phyloP scores from a whole-genome alignment of 2,888 invertebrate species.

The Cenopis cana region DNA sequence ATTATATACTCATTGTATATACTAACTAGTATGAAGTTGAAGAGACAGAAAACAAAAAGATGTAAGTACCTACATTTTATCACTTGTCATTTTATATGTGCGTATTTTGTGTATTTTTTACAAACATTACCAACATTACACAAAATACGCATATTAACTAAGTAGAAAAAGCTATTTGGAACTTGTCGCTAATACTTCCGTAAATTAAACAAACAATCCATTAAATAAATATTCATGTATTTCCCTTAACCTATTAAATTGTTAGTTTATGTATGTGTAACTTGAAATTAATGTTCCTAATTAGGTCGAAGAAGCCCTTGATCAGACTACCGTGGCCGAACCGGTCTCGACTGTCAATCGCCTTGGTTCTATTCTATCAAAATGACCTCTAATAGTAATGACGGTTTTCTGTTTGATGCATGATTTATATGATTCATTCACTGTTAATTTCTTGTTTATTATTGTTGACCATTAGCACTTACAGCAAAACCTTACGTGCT shows the following conservation, averaged over 20 bases:
- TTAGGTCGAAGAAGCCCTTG: constrained; percentile 38
- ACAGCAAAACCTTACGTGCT: too few relatives aligned
- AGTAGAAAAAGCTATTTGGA: neutral
- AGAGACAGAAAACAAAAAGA: neutral
- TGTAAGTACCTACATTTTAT: too few relatives aligned
- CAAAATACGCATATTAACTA: neutral
- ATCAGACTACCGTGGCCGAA: constrained; percentile 23
- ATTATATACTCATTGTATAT: neutral
- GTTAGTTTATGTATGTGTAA: constrained; percentile 41
- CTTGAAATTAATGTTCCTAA: constrained; percentile 35
- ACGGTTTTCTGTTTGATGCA: constrained; percentile 19
- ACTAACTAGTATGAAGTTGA: neutral
- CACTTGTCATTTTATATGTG: too few relatives aligned
- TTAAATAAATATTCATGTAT: constrained; percentile 14
- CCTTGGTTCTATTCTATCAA: constrained; percentile 31
- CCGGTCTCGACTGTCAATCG: constrained; percentile 33
- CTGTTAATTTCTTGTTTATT: too few relatives aligned
- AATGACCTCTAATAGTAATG: constrained; percentile 37
- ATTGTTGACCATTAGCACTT: too few relatives aligned
- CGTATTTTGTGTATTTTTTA: neutral
- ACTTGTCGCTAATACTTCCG: constrained; percentile 23
- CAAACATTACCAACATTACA: neutral
- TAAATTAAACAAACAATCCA: constrained; percentile 8
- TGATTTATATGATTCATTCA: constrained; percentile 1
- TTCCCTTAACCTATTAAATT: constrained; percentile 26